phyloP scores from a whole-genome alignment of 2,113 vertebrate species.

The Sclerurus mexicanus region DNA sequence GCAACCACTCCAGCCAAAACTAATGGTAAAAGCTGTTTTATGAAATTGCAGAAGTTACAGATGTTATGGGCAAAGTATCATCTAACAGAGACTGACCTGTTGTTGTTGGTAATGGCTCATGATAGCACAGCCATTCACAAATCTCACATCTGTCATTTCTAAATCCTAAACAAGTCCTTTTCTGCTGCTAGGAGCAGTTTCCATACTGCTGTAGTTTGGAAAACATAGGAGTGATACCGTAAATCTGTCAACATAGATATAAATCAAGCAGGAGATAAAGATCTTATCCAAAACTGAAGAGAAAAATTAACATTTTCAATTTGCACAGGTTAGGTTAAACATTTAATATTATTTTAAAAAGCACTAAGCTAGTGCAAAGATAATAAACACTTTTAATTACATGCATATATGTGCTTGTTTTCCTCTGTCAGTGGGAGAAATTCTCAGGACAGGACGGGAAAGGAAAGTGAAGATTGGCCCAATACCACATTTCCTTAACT shows the following conservation, averaged over 20 bases:
- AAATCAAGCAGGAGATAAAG: background rate
- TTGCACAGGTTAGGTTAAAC: background rate
- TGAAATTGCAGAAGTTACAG: background rate
- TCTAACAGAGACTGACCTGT: background rate
- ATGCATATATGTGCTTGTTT: fast-evolving
- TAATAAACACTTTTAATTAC: background rate
- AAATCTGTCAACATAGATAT: background rate
- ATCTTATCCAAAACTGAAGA: background rate
- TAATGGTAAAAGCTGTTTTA: background rate
- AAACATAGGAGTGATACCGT: background rate
- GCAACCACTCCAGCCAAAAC: background rate
- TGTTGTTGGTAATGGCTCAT: background rate
- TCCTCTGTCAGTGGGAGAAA: background rate
- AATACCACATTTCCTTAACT: background rate
- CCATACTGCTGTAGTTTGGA: background rate
- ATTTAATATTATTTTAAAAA: background rate
- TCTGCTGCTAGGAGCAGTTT: background rate
- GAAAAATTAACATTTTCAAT: background rate
- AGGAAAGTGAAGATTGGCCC: background rate
- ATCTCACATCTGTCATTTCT: background rate
- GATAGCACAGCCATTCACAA: background rate
- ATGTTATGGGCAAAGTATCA: background rate
- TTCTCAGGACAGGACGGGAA: background rate
- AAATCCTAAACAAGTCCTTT: background rate
- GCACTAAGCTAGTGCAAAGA: background rate